Percentiles rank a stretch among this genome's conserved stretches.
Evolutionary conservation across 2,888 invertebrate genomes (phyloP).

Genomic region (Diplazon laetatorius): DNA sequence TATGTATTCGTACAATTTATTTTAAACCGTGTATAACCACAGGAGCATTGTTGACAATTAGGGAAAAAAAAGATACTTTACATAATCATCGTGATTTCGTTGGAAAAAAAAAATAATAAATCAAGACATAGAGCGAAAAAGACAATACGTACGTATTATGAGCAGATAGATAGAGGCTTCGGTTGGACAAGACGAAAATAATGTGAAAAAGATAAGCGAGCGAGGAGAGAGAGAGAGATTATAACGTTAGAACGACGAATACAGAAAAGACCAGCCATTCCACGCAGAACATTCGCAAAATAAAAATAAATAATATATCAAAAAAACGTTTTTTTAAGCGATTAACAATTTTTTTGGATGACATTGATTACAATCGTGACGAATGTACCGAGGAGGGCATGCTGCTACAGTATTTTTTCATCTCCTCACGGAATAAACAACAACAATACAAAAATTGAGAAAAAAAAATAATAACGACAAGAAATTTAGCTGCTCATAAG

Average conservation of each 20-base stretch:
- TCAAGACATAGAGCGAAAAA: conserved; percentile 72
- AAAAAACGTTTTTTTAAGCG: background rate
- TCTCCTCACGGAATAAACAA: conserved; percentile 30
- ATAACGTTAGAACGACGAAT: conserved; percentile 57
- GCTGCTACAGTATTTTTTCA: conserved; percentile 18
- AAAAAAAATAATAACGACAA: conserved; percentile 43
- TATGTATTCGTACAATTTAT: too few species aligned
- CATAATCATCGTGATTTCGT: conserved; percentile 46
- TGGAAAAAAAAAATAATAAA: conserved; percentile 67
- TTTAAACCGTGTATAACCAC: too few species aligned
- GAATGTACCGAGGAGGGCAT: conserved; percentile 38
- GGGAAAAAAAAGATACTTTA: too few species aligned
- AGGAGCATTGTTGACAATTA: too few species aligned
- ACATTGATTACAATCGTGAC: conserved; percentile 6
- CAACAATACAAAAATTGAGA: too few species aligned
- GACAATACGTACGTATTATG: conserved; percentile 80
- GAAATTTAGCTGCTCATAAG: conserved; percentile 18
- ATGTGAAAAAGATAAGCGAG: conserved; percentile 59
- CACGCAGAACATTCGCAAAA: conserved; percentile 32
- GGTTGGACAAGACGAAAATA: conserved; percentile 74
- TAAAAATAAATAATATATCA: conserved; percentile 16
- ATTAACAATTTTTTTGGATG: background rate
- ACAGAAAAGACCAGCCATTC: conserved; percentile 54
- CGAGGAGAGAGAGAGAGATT: conserved; percentile 11
- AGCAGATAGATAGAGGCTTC: conserved; percentile 79